A percentile compares a stretch with the other conserved stretches of the same genome.
These are phyloP conservation scores for Natator depressus DNA, from an alignment of 2,113 vertebrate genomes.

Conservation along the genomic window DNA sequence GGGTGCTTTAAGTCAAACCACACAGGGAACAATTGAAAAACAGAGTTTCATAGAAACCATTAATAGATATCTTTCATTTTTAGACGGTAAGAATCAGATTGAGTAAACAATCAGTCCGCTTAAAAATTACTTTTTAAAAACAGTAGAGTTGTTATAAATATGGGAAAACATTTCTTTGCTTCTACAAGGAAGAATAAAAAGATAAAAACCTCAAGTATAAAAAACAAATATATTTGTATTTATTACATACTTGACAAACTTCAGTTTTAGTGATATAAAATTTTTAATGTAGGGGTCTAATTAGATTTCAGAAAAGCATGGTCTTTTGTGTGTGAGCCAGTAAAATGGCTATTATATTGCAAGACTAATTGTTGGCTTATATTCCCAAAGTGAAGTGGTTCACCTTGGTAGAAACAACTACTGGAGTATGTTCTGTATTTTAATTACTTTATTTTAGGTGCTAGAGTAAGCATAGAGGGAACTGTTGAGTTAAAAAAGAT, in stretches of 20 bases:
- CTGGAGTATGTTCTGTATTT: neutral
- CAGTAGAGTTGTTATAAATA: neutral
- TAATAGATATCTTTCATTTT: constrained; percentile 77
- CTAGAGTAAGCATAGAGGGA: constrained; percentile 78
- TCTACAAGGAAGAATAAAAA: constrained; percentile 7
- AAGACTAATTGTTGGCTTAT: neutral
- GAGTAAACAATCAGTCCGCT: neutral
- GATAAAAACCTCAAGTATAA: neutral
- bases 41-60: constrained; percentile 78
- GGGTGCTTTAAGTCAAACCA: constrained; percentile 81
- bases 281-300: neutral
- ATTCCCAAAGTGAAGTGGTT: neutral
- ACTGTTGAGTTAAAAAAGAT: constrained; percentile 77
- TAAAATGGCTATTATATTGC: neutral
- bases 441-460: constrained; percentile 62
- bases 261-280: neutral
- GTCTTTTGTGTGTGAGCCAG: neutral
- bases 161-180: neutral
- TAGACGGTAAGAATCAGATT: constrained; percentile 80
- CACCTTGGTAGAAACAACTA: neutral
- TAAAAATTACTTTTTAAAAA: neutral
- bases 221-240: neutral
- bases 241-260: neutral
- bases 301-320: neutral
- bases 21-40: constrained; percentile 77